Conservation (phyloP, 2,888 invertebrate genomes). For the Cataglyphis cursor region DNA sequence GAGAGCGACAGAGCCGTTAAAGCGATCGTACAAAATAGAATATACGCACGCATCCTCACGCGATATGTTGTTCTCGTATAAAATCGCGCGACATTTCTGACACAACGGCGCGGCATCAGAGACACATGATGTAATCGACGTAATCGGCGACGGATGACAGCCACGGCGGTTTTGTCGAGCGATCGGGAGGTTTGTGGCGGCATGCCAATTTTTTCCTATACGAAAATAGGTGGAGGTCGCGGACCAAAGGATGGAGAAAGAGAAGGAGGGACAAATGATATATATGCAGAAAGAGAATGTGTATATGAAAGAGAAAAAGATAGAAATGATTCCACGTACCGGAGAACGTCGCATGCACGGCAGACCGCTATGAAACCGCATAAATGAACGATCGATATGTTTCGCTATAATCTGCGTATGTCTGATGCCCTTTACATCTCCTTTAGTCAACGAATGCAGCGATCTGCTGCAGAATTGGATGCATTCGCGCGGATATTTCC, state of each 20-base stretch:
- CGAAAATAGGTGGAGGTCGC: slow-evolving; percentile 81
- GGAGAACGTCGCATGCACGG: slow-evolving; percentile 41
- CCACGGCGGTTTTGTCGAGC: slow-evolving; percentile 54
- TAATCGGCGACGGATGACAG: slow-evolving; percentile 68
- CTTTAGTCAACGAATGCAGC: slow-evolving; percentile 22
- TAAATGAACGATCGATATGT: slow-evolving; percentile 70
- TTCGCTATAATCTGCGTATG: slow-evolving; percentile 52
- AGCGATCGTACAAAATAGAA: slow-evolving; percentile 34
- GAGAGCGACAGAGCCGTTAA: background rate
- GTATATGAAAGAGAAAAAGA: slow-evolving; percentile 7
- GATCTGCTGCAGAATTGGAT: background rate
- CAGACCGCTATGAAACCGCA: slow-evolving; percentile 65
- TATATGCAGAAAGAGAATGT: background rate
- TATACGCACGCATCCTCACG: background rate
- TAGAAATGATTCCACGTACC: slow-evolving; percentile 59
- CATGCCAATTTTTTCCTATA: slow-evolving; percentile 79
- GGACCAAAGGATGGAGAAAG: slow-evolving; percentile 58
- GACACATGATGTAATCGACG: slow-evolving; percentile 73
- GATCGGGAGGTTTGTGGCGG: slow-evolving; percentile 73
- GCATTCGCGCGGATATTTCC: slow-evolving; percentile 2
- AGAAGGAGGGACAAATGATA: background rate
- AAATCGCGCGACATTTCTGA: slow-evolving; percentile 53
- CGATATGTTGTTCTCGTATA: background rate
- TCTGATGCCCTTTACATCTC: background rate
- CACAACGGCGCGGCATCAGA: slow-evolving; percentile 36